Conservation (phyloP, 2,888 invertebrate genomes). For the Digitonthophagus gazella region DNA sequence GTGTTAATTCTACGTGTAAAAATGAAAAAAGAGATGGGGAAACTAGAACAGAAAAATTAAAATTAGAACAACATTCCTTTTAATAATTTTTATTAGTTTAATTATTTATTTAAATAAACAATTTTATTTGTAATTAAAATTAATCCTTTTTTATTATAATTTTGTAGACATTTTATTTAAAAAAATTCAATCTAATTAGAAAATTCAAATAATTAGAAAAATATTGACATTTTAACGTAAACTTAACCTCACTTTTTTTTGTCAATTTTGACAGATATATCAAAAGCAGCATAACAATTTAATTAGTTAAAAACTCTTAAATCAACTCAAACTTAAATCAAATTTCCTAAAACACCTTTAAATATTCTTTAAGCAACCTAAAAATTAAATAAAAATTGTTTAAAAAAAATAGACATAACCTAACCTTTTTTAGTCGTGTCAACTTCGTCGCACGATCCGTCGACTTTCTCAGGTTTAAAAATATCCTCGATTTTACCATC, state of each 20-base stretch:
- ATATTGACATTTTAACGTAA: too few relatives aligned
- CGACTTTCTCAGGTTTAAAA: slow-evolving; percentile 39
- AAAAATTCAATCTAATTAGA: too few relatives aligned
- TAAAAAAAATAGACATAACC: slow-evolving; percentile 18
- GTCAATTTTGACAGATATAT: neutral
- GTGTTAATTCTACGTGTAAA: slow-evolving; percentile 81
- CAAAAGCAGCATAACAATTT: too few relatives aligned
- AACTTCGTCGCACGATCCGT: slow-evolving; percentile 36
- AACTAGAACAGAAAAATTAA: slow-evolving; percentile 38
- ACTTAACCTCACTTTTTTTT: neutral
- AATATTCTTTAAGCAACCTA: too few relatives aligned
- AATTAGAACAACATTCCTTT: neutral
- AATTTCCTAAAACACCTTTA: neutral
- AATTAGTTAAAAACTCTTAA: slow-evolving; percentile 1
- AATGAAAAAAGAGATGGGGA: slow-evolving; percentile 62
- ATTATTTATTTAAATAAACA: too few relatives aligned
- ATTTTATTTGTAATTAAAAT: too few relatives aligned
- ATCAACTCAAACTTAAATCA: neutral
- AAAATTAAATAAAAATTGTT: too few relatives aligned
- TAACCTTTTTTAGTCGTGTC: slow-evolving; percentile 41
- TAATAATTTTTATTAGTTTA: slow-evolving; percentile 5
- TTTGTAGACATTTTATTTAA: too few relatives aligned
- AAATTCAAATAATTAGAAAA: too few relatives aligned
- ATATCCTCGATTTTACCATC: slow-evolving; percentile 49
- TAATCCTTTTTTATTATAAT: too few relatives aligned